Conservation (phyloP, 1,140 invertebrate genomes). For the Lepidurus couesii region DNA sequence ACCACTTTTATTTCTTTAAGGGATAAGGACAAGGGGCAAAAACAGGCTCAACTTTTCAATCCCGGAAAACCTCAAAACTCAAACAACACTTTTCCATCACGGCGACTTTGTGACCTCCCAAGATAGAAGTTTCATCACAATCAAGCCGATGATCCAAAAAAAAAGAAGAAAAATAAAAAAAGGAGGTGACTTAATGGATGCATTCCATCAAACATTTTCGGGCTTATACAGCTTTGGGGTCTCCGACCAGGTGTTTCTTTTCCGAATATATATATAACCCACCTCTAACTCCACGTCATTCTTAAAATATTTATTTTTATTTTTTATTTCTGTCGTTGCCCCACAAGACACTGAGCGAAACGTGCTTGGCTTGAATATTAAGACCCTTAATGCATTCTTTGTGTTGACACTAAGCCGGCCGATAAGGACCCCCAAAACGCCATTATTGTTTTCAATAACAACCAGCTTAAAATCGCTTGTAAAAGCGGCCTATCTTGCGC, state of each 20-base stretch:
- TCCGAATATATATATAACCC: too few relatives aligned
- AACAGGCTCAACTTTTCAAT: too few relatives aligned
- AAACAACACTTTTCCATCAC: conserved; percentile 18
- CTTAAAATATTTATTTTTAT: neutral
- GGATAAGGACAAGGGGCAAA: too few relatives aligned
- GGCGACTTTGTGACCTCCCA: neutral
- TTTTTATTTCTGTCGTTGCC: neutral
- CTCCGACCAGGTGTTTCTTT: neutral
- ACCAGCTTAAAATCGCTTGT: too few relatives aligned
- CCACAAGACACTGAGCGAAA: neutral
- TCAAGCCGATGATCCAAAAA: neutral
- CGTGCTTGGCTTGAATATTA: conserved; percentile 22
- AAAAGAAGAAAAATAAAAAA: neutral
- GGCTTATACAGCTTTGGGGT: neutral
- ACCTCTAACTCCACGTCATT: too few relatives aligned
- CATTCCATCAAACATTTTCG: conserved; percentile 11
- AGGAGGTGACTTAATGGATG: neutral
- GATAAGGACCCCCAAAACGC: neutral
- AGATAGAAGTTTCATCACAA: neutral
- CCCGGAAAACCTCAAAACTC: neutral
- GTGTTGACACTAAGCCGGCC: neutral
- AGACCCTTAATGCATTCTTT: conserved; percentile 19
- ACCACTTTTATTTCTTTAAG: too few relatives aligned
- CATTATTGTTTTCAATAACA: too few relatives aligned
- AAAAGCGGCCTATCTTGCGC: too few relatives aligned